phyloP scores from a whole-genome alignment of 1,140 invertebrate genomes.

The Papilio polytes region DNA sequence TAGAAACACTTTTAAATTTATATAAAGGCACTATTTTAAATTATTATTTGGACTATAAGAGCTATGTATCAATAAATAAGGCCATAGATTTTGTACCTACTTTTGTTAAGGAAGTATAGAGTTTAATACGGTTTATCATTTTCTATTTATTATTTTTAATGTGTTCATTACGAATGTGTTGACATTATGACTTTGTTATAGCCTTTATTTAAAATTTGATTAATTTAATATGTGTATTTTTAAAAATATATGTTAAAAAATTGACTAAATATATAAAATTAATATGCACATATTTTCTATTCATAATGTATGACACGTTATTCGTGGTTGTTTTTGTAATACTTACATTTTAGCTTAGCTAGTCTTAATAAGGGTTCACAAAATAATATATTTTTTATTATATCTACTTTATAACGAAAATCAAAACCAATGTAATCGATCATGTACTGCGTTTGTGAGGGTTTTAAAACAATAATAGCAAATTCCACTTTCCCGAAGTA shows the following conservation, averaged over 20 bases:
- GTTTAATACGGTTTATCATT: conserved; percentile 27
- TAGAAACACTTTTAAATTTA: background rate
- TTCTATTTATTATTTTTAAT: conserved; percentile 38
- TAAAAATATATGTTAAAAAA: background rate
- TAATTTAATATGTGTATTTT: conserved; percentile 17
- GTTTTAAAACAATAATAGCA: background rate
- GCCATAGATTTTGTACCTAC: conserved; percentile 41
- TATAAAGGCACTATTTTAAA: conserved; percentile 18
- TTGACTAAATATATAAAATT: background rate
- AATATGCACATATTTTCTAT: conserved; percentile 29
- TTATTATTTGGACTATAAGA: conserved; percentile 4
- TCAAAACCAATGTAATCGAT: conserved; percentile 14
- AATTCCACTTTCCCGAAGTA: background rate
- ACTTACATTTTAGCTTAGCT: conserved; percentile 34
- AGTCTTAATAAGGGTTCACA: conserved; percentile 39
- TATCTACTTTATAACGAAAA: conserved; percentile 12
- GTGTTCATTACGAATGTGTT: conserved; percentile 33
- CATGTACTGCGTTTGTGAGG: background rate
- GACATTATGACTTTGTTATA: conserved; percentile 19
- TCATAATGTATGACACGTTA: conserved; percentile 26
- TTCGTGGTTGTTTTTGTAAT: conserved; percentile 43
- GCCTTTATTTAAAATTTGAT: background rate
- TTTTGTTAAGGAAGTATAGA: conserved; percentile 20
- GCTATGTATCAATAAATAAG: conserved; percentile 29
- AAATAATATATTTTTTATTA: conserved; percentile 37